Conservation (phyloP, 2,888 invertebrate species). For the Gymnocheta viridis region DNA sequence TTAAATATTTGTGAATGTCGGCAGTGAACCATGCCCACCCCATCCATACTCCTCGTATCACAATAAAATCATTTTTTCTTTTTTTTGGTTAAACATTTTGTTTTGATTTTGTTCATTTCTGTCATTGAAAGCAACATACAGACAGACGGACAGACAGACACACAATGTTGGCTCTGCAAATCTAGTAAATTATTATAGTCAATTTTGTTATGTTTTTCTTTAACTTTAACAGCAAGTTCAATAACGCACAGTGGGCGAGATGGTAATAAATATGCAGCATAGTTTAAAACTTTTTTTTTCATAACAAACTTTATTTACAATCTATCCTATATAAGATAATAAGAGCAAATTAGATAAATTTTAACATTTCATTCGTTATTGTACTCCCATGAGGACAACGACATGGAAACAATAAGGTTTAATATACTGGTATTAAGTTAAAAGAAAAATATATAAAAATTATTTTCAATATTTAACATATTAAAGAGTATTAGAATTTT, state of each 20-base stretch:
- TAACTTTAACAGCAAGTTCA: conserved; percentile 13
- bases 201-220: conserved; percentile 22
- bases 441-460: too few species aligned
- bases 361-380: too few species aligned
- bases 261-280: background rate
- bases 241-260: background rate
- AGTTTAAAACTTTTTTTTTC: too few species aligned
- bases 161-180: conserved; percentile 4
- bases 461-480: too few species aligned
- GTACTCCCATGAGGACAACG: too few species aligned
- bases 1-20: conserved; percentile 31
- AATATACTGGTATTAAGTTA: too few species aligned
- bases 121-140: conserved; percentile 16
- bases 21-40: conserved; percentile 56
- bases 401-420: too few species aligned
- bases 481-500: too few species aligned
- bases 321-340: too few species aligned
- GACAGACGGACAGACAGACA: background rate
- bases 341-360: too few species aligned
- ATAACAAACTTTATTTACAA: too few species aligned
- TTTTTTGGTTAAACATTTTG: conserved; percentile 21
- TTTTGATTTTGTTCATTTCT: conserved; percentile 20
- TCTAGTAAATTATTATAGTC: conserved; percentile 47
- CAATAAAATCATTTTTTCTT: background rate
- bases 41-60: conserved; percentile 7